Percentiles rank a stretch among this genome's conserved stretches.
Conservation (phyloP, 64 coral and sea anemone genomes). For the Hydrozoanthus tunicans region DNA sequence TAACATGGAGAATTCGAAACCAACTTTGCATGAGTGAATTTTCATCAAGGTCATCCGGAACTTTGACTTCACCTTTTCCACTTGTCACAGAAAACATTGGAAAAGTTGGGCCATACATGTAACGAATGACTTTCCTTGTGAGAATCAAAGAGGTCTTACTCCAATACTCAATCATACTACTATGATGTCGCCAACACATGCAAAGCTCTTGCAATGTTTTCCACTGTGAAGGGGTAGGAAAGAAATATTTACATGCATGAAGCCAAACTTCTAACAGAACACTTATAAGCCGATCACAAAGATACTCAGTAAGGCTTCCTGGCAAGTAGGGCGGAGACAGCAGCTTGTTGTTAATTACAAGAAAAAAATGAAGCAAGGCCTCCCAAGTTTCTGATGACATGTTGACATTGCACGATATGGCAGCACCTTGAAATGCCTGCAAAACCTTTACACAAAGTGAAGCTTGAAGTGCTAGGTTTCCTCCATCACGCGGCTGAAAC, state of each 20-base stretch:
- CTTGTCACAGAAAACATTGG: constrained; percentile 62
- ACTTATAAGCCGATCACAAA: constrained; percentile 85
- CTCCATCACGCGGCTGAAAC: constrained; percentile 67
- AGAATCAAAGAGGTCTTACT: constrained; percentile 83
- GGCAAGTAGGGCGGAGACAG: constrained; percentile 83
- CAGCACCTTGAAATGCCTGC: constrained; percentile 70
- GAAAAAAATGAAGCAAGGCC: constrained; percentile 76
- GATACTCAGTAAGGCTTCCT: constrained; percentile 86
- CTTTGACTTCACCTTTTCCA: constrained; percentile 81
- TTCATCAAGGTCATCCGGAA: constrained; percentile 69
- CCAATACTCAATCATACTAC: constrained; percentile 88
- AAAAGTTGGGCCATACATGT: constrained; percentile 83
- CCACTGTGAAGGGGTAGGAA: constrained; percentile 91
- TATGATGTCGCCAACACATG: constrained; percentile 91
- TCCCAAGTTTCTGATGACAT: constrained; percentile 85
- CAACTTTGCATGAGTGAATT: constrained; percentile 89
- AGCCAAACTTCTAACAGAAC: constrained; percentile 94
- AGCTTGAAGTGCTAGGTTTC: constrained; percentile 92
- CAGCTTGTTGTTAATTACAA: constrained; percentile 84
- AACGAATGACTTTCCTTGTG: constrained; percentile 84
- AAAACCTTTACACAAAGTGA: constrained; percentile 93
- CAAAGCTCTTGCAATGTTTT: constrained; percentile 97
- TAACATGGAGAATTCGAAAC: constrained; percentile 97
- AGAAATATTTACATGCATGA: constrained; percentile 81
- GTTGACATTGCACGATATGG: constrained; percentile 50